These are phyloP conservation scores for Wasmannia auropunctata DNA, from an alignment of 1,140 invertebrate genomes.

Conservation along the genomic window DNA sequence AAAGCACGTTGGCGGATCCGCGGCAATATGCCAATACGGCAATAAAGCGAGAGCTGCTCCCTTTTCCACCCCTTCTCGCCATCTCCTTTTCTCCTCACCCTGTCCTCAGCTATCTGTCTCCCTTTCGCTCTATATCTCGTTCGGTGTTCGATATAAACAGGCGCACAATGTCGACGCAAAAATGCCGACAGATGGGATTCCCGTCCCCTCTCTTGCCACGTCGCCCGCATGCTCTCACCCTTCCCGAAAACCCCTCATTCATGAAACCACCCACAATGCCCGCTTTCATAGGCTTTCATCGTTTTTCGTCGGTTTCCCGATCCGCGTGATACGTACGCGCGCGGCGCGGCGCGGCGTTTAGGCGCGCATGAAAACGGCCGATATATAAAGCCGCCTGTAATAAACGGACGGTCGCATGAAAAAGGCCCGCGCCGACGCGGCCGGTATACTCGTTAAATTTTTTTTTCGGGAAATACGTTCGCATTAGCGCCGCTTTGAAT, in stretches of 20 bases:
- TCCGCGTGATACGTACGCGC: slow-evolving; percentile 32
- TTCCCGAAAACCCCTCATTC: slow-evolving; percentile 40
- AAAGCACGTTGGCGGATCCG: slow-evolving; percentile 61
- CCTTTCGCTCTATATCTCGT: slow-evolving; percentile 21
- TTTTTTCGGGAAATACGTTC: background rate
- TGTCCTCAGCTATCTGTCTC: background rate
- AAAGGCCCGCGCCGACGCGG: background rate
- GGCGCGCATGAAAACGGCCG: slow-evolving; percentile 38
- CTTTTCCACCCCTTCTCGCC: background rate
- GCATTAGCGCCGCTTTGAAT: background rate
- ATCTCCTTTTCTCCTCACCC: background rate
- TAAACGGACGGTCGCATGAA: slow-evolving; percentile 34
- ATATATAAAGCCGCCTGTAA: slow-evolving; percentile 44
- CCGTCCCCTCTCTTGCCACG: slow-evolving; percentile 42
- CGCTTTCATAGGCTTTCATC: slow-evolving; percentile 68
- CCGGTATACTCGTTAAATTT: slow-evolving; percentile 33
- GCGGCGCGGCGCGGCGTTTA: slow-evolving; percentile 18
- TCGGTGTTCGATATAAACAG: slow-evolving; percentile 69
- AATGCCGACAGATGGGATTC: slow-evolving; percentile 76
- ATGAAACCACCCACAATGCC: slow-evolving; percentile 69
- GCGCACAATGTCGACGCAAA: slow-evolving; percentile 70
- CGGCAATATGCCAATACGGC: slow-evolving; percentile 74
- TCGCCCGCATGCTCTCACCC: slow-evolving; percentile 39
- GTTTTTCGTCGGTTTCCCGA: slow-evolving; percentile 69
- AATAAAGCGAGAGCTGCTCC: slow-evolving; percentile 59